Evolutionary conservation across 2,797 vertebrate species (phyloP), one percentile per base, ranked within the genome.

Genomic region (Ataeniobius toweri): DNA sequence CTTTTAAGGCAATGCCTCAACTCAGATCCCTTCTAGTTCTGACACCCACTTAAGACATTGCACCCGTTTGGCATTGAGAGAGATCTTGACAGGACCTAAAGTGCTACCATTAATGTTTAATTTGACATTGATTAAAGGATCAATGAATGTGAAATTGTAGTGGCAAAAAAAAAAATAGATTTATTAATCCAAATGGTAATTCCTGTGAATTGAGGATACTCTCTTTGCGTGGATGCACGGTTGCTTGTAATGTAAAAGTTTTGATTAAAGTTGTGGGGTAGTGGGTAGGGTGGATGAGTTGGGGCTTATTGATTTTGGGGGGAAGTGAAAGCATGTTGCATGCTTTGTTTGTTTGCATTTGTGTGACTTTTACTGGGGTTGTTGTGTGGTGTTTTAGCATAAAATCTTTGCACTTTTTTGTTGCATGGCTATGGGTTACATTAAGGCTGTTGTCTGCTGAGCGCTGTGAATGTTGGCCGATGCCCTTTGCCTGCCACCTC

Each of bases 21-120:
- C 85, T 91, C 85, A 88, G 87, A 89, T 89, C 80, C 81, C 93
- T 80, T 91, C 83, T 90, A 92, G 90, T 87, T 90, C 86, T 91
- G 81, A 93, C 83, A 90, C 85, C 90, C 89, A 85, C 84, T 89
- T 86, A 88, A 94, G 86, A 94, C 90, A 94, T 90, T 86, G 92
- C 93, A 95, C 90, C 93, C 91, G 89, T 94, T 92, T 92, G 89
- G 92, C 95, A 95, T 94, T 92, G 91, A 96, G 94, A 96, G 95
- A 95, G 86, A 93, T 90, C 91, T 92, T 89, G 82, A 92, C 86
- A 81, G 82, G 44, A 85, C 76, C 74, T 50, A 80, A 91, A 88
- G 63, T 58, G 67, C 36, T 63, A 77, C 26, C 59, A 83, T 85
- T 55, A 36, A 73, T 86, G 76, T 86, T 70, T 73, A 82, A 88